phyloP scores from a whole-genome alignment of 1,140 invertebrate species.

The Zaprionus davidi region DNA sequence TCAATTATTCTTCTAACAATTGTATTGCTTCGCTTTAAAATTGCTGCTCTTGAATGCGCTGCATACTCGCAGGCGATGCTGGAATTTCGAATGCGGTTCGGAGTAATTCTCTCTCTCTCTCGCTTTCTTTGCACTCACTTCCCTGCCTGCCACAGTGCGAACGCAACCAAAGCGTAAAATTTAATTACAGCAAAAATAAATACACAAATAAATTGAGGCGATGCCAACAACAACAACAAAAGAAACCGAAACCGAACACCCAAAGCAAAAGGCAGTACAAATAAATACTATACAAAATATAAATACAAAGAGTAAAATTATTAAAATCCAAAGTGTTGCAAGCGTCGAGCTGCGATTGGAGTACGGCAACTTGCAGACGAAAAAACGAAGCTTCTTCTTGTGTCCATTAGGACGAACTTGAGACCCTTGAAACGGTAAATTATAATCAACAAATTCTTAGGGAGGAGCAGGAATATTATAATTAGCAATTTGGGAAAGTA shows the following conservation, averaged over 20 bases:
- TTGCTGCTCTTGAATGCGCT: not conserved
- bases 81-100: constrained; percentile 5
- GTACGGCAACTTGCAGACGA: too few relatives aligned
- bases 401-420: constrained; percentile 17
- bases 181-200: constrained; percentile 80
- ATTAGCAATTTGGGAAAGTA: constrained; percentile 36
- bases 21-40: not conserved
- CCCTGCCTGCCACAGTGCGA: constrained; percentile 14
- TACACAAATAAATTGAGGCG: constrained; percentile 68
- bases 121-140: not conserved
- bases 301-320: constrained; percentile 10
- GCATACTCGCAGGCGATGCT: constrained; percentile 17
- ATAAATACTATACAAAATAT: constrained; percentile 24
- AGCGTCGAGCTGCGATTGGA: too few relatives aligned
- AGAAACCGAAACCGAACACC: constrained; percentile 46
- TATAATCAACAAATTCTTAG: constrained; percentile 52
- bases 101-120: not conserved
- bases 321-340: constrained; percentile 41
- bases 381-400: too few relatives aligned
- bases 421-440: constrained; percentile 43
- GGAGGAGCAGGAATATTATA: constrained; percentile 14
- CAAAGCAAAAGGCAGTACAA: constrained; percentile 8
- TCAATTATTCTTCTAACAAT: not conserved
- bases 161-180: constrained; percentile 73
- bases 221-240: constrained; percentile 58